Percentiles rank a stretch among this genome's conserved stretches.
Conservation (phyloP, 2,888 invertebrate genomes). For the Trissolcus brochymenae region DNA sequence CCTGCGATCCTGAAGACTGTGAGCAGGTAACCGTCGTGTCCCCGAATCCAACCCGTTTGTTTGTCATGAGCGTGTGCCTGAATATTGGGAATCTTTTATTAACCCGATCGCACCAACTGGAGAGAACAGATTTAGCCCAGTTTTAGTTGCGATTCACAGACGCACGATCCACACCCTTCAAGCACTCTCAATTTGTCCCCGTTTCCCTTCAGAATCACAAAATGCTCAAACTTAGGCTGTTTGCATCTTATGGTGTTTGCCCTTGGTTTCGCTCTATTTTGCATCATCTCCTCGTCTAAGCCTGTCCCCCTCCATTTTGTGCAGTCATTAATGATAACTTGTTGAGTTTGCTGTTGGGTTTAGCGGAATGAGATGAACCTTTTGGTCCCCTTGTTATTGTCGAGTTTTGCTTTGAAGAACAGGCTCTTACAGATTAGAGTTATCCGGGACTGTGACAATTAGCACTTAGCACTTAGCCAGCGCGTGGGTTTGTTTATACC, state of each 20-base stretch:
- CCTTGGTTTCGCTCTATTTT: background rate
- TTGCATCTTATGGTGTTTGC: background rate
- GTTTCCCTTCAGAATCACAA: too few species aligned
- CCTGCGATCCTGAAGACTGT: slow-evolving; percentile 51
- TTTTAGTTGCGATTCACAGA: background rate
- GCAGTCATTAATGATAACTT: background rate
- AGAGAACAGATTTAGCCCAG: slow-evolving; percentile 18
- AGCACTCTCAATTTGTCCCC: too few species aligned
- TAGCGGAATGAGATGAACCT: too few species aligned
- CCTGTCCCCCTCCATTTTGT: background rate
- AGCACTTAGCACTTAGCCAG: slow-evolving; percentile 8
- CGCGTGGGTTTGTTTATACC: slow-evolving; percentile 34
- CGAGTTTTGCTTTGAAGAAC: background rate
- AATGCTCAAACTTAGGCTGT: background rate
- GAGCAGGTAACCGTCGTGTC: slow-evolving; percentile 60
- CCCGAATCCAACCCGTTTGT: slow-evolving; percentile 42
- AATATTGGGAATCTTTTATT: background rate
- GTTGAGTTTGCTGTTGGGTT: background rate
- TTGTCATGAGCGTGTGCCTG: slow-evolving; percentile 10
- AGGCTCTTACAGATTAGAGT: slow-evolving; percentile 26
- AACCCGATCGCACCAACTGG: slow-evolving; percentile 25
- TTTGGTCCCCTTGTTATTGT: too few species aligned
- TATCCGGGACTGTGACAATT: slow-evolving; percentile 37
- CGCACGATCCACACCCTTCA: too few species aligned
- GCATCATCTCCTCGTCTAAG: background rate